Evolutionary conservation across 2,888 invertebrate genomes (phyloP).

Genomic region (Sesia bembeciformis): DNA sequence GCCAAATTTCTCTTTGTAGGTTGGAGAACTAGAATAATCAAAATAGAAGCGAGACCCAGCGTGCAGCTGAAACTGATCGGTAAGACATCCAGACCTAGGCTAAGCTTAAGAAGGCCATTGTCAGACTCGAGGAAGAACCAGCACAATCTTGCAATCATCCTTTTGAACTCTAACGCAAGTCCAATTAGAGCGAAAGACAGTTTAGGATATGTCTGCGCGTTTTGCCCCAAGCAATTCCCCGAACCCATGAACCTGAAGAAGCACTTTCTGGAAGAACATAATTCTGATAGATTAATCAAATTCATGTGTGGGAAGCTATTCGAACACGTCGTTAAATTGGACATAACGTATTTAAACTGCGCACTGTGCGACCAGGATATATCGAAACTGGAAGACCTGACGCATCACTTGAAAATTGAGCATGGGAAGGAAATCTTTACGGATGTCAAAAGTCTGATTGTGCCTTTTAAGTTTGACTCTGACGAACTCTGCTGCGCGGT

Average conservation of each 20-base stretch:
- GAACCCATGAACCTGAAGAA: slow-evolving; percentile 29
- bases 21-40: slow-evolving; percentile 22
- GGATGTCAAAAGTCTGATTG: slow-evolving; percentile 34
- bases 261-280: slow-evolving; percentile 36
- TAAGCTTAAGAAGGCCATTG: neutral
- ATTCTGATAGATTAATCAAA: slow-evolving; percentile 24
- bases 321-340: slow-evolving; percentile 34
- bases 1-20: slow-evolving; percentile 27
- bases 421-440: slow-evolving; percentile 24
- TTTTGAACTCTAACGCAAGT: slow-evolving; percentile 39
- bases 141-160: slow-evolving; percentile 27
- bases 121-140: slow-evolving; percentile 23
- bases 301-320: slow-evolving; percentile 22
- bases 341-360: slow-evolving; percentile 36
- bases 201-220: slow-evolving; percentile 34
- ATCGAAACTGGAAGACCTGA: slow-evolving; percentile 23
- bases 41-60: slow-evolving; percentile 17
- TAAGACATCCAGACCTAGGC: slow-evolving; percentile 7
- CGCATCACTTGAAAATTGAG: slow-evolving; percentile 23
- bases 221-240: slow-evolving; percentile 28
- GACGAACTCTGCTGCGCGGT: slow-evolving; percentile 32
- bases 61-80: slow-evolving; percentile 26
- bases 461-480: slow-evolving; percentile 46
- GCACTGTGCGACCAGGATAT: slow-evolving; percentile 28
- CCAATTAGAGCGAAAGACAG: slow-evolving; percentile 30